A percentile compares a stretch with the other conserved stretches of the same genome.
Conservation (phyloP, 30 jellyfish, hydroid and myxozoan genomes). For the Cassiopea xamachana region DNA sequence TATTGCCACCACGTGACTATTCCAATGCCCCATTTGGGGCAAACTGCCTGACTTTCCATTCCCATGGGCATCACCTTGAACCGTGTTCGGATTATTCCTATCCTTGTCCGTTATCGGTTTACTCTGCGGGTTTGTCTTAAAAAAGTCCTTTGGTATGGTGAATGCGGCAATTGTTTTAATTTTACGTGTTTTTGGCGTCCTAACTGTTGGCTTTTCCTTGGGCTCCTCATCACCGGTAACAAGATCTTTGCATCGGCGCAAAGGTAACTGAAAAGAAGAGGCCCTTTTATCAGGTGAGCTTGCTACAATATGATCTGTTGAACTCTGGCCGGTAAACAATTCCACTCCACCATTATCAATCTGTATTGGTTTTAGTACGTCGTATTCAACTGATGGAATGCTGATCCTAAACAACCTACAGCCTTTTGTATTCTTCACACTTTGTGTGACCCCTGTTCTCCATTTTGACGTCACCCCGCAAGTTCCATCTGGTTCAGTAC, state of each 20-base stretch:
- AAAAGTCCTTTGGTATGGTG: conserved; percentile 43
- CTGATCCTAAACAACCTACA: conserved; percentile 73
- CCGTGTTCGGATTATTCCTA: not conserved
- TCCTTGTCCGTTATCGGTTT: conserved; percentile 1
- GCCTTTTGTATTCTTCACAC: conserved; percentile 81
- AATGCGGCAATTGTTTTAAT: conserved; percentile 38
- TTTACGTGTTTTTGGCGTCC: conserved; percentile 54
- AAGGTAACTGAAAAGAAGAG: conserved; percentile 74
- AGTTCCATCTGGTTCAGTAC: conserved; percentile 74
- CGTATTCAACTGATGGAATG: conserved; percentile 84
- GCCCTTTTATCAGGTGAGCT: conserved; percentile 67
- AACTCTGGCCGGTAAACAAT: conserved; percentile 78
- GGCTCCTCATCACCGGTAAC: conserved; percentile 35
- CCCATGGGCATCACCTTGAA: not conserved
- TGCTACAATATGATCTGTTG: conserved; percentile 47
- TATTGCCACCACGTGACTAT: not conserved
- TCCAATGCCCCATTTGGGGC: not conserved
- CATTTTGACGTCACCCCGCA: conserved; percentile 90
- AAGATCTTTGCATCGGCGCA: conserved; percentile 73
- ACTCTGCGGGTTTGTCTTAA: not conserved
- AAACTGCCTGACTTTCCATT: not conserved
- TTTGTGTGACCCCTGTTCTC: conserved; percentile 81
- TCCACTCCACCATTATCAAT: conserved; percentile 55
- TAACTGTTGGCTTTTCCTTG: conserved; percentile 5
- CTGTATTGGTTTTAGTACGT: conserved; percentile 45